Evolutionary conservation across 2,888 invertebrate species (phyloP).

Genomic region (Priocnemis perturbator): DNA sequence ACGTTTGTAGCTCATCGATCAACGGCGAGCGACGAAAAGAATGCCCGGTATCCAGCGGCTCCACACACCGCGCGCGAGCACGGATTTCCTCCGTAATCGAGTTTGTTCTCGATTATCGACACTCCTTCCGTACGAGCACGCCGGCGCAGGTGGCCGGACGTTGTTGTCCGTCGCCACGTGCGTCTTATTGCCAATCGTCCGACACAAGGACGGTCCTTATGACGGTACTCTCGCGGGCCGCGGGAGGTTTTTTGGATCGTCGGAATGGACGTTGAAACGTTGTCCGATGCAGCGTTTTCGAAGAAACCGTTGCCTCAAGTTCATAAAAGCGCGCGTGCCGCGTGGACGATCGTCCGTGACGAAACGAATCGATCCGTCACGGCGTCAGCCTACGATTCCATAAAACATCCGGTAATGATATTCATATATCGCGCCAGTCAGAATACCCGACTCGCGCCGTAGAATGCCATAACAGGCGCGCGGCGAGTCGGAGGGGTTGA

Average conservation of each 20-base stretch:
- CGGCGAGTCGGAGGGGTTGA: slow-evolving; percentile 25
- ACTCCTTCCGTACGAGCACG: slow-evolving; percentile 22
- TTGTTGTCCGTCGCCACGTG: background rate
- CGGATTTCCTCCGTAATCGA: slow-evolving; percentile 60
- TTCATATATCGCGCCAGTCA: slow-evolving; percentile 57
- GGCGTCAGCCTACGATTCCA: slow-evolving; percentile 60
- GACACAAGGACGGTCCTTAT: background rate
- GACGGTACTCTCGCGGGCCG: no score
- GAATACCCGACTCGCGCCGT: slow-evolving; percentile 34
- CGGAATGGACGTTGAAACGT: no score
- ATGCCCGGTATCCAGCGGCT: slow-evolving; percentile 43
- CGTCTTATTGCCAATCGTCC: background rate
- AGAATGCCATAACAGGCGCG: slow-evolving; percentile 55
- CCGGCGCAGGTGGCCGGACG: background rate
- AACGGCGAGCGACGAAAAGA: slow-evolving; percentile 47
- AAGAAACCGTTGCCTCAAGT: no score
- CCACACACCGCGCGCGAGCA: slow-evolving; percentile 35
- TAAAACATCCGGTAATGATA: slow-evolving; percentile 68
- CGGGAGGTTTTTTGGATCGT: no score
- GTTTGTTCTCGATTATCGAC: slow-evolving; percentile 58
- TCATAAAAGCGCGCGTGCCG: slow-evolving; percentile 46
- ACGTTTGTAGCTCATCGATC: slow-evolving; percentile 64
- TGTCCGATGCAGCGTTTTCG: no score
- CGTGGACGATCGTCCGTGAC: slow-evolving; percentile 18
- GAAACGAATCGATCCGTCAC: slow-evolving; percentile 66